Base-by-base conservation (phyloP, 2,888 invertebrate genomes). In the Norana najaformis region DNA sequence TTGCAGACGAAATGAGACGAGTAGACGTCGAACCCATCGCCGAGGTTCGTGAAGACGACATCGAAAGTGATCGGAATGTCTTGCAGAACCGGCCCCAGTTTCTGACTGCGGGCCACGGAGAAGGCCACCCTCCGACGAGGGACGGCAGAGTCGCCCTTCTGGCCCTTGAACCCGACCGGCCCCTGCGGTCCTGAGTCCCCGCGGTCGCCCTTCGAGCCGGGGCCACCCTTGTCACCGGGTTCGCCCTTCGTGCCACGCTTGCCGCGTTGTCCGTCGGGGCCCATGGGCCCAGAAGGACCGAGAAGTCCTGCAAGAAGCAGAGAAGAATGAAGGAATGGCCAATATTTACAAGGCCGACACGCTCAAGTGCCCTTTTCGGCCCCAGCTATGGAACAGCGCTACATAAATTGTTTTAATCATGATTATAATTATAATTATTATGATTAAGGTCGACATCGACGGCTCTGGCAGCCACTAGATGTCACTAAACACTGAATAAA, bases 21-120 rank as follows among this genome's bases (percentile, higher is more conserved):
- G 89, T 93, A 93, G 18, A 92, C 92, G 90, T 94, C 93, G 90
- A 94, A 94, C 35, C 93, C 93, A 69, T 93, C 93, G 3, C 94
- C 94, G 11, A 93, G 90, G 91, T 94, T 94, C 23, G 93, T 92
- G 91, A 93, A 93, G 13, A 94, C 92, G 38, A 93, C 93, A 92
- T 94, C 94, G 91, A 93, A 94, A 14, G 93, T 93, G 20, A 94
- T 93, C 0, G 93, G 92, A 1, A 94, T 94, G 90, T 94, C 94
- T 90, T 94, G 94, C 13, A 93, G 91, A 35, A 94, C 94, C 0
- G 94, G 94, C 23, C 94, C 94, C 53, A 94, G 93, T 41, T 93
- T 93, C 30, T 93, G 93, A 88, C 93, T 93, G 88, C 94, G 91
- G 20, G 93, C 93, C 23, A 93, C 94, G 11, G 94, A 94, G 92